phyloP scores from a whole-genome alignment of 2,797 vertebrate species.

The Macropodus opercularis region DNA sequence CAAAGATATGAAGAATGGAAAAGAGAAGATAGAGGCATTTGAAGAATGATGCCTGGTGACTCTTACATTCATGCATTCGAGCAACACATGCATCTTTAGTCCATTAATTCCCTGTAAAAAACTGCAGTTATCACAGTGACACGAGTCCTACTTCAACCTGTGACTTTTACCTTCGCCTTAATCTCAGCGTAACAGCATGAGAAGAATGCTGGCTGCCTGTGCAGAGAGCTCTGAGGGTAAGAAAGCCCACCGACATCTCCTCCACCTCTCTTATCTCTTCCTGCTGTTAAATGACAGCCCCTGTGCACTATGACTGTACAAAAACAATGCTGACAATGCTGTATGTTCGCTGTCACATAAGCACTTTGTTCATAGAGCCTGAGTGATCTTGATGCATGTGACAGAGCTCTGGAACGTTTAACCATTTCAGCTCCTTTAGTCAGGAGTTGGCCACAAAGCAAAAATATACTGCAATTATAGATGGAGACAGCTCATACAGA shows the following conservation, averaged over 20 bases:
- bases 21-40: conserved; percentile 2
- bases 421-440: background rate
- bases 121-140: background rate
- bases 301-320: conserved; percentile 28
- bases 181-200: background rate
- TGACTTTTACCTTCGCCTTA: background rate
- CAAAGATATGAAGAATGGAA: background rate
- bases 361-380: conserved; percentile 20
- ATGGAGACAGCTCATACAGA: background rate
- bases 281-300: conserved; percentile 39
- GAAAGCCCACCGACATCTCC: conserved; percentile 25
- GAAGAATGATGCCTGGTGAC: background rate
- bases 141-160: conserved; percentile 2
- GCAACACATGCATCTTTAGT: background rate
- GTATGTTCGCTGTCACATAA: conserved; percentile 20
- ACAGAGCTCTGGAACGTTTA: background rate
- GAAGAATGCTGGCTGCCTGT: background rate
- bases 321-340: conserved; percentile 25
- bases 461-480: background rate
- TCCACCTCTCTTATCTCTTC: conserved; percentile 14
- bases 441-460: background rate
- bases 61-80: conserved; percentile 3
- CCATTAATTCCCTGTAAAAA: background rate
- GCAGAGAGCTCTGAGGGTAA: conserved; percentile 45
- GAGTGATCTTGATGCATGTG: conserved; percentile 17